Evolutionary conservation across 2,113 vertebrate genomes (phyloP).

Genomic region (Aspiorhynchus laticeps): DNA sequence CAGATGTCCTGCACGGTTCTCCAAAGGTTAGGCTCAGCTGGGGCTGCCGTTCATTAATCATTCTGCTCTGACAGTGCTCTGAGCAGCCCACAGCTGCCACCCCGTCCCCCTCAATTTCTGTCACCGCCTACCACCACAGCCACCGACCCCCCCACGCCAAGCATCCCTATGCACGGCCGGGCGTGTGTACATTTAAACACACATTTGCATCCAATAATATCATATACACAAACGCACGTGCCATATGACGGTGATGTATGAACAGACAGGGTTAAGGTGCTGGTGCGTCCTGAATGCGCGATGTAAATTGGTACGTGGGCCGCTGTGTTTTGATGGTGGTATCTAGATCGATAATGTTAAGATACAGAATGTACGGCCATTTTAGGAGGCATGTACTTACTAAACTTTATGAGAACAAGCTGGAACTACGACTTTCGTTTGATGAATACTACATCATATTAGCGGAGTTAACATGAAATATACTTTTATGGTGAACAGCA

Average conservation of each 20-base stretch:
- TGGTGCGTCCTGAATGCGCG: slow-evolving; percentile 5
- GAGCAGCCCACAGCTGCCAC: slow-evolving; percentile 98
- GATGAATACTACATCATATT: background rate
- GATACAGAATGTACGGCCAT: slow-evolving; percentile 19
- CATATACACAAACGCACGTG: slow-evolving; percentile 47
- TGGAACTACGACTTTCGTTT: background rate
- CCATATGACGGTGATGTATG: slow-evolving; percentile 43
- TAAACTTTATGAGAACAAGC: background rate
- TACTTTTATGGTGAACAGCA: background rate
- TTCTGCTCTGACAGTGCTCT: slow-evolving; percentile 97
- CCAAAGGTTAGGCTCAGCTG: slow-evolving; percentile 99
- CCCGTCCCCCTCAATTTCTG: slow-evolving; percentile 87
- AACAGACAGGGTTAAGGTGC: slow-evolving; percentile 38
- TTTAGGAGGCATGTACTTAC: slow-evolving; percentile 25
- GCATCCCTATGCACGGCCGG: slow-evolving; percentile 60
- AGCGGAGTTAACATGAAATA: background rate
- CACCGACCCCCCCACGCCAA: slow-evolving; percentile 63
- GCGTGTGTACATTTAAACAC: slow-evolving; percentile 66
- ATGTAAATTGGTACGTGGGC: slow-evolving; percentile 37
- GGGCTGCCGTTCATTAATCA: slow-evolving; percentile 99
- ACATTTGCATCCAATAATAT: slow-evolving; percentile 57
- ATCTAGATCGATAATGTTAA: slow-evolving; percentile 55
- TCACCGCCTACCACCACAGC: slow-evolving; percentile 80
- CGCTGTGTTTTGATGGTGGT: slow-evolving; percentile 27
- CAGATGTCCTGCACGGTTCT: slow-evolving; percentile 99